A percentile compares a stretch with the other conserved stretches of the same genome.
Evolutionary conservation across 2,113 vertebrate species (phyloP).

Genomic region (Setophaga petechia): DNA sequence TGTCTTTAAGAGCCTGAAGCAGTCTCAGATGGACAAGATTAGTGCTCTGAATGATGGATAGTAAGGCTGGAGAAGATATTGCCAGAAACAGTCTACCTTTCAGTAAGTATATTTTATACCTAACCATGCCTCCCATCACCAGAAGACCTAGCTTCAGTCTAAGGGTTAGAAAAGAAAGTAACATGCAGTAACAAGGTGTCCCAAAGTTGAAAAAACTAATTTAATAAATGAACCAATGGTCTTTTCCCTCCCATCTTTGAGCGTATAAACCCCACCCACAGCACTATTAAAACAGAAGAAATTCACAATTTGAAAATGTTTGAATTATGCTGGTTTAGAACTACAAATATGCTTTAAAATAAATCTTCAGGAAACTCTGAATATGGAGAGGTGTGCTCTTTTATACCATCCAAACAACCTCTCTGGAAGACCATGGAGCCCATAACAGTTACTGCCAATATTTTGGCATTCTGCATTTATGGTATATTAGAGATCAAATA

Average conservation of each 20-base stretch:
- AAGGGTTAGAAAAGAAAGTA: background rate
- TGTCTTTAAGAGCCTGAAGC: background rate
- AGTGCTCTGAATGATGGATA: background rate
- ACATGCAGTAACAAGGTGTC: background rate
- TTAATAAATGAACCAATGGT: background rate
- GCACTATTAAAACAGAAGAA: background rate
- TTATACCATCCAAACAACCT: background rate
- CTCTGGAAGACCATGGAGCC: background rate
- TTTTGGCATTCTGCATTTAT: background rate
- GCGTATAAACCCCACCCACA: background rate
- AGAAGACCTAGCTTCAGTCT: background rate
- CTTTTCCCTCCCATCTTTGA: background rate
- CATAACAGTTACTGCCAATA: background rate
- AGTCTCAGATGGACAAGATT: background rate
- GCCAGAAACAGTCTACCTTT: background rate
- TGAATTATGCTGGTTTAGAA: background rate
- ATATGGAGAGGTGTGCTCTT: background rate
- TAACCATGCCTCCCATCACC: background rate
- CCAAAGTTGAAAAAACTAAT: background rate
- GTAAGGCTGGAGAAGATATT: background rate
- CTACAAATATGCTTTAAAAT: background rate
- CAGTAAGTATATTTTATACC: background rate
- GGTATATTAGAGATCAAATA: background rate
- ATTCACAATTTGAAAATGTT: background rate
- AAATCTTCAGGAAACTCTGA: background rate